These are phyloP conservation scores for Gymnocypris eckloni DNA, from an alignment of 2,797 vertebrate species.

Conservation along the genomic window DNA sequence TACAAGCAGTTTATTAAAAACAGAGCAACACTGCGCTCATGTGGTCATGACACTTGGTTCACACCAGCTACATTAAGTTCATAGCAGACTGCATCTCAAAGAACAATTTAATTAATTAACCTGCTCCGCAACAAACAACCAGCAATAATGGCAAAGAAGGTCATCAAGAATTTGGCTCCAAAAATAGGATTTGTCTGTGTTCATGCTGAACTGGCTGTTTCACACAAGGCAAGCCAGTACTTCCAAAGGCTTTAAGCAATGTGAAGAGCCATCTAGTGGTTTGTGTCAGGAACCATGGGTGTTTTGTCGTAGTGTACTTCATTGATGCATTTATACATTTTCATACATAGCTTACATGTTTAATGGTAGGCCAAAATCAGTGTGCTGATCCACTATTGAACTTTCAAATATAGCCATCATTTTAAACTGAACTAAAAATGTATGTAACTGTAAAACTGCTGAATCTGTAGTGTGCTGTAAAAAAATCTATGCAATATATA, in stretches of 20 bases:
- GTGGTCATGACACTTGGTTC: not conserved
- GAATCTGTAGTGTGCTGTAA: not conserved
- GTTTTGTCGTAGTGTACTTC: not conserved
- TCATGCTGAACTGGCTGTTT: not conserved
- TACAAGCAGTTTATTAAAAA: not conserved
- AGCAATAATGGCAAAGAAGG: not conserved
- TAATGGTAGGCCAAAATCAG: no score
- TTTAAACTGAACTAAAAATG: not conserved
- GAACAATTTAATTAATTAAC: not conserved
- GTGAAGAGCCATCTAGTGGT: not conserved
- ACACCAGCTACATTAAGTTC: not conserved
- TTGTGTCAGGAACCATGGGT: not conserved
- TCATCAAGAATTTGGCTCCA: not conserved
- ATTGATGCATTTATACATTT: not conserved
- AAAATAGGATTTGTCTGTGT: not conserved
- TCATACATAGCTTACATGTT: not conserved
- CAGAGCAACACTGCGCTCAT: conserved; percentile 6
- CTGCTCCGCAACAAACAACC: not conserved
- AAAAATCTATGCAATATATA: not conserved
- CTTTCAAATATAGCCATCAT: not conserved
- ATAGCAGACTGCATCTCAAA: not conserved
- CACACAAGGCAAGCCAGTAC: not conserved
- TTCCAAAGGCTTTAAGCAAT: not conserved
- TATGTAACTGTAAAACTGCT: not conserved
- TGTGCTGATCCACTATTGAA: not conserved